phyloP scores from a whole-genome alignment of 2,888 invertebrate species.

The Atethmia centrago region DNA sequence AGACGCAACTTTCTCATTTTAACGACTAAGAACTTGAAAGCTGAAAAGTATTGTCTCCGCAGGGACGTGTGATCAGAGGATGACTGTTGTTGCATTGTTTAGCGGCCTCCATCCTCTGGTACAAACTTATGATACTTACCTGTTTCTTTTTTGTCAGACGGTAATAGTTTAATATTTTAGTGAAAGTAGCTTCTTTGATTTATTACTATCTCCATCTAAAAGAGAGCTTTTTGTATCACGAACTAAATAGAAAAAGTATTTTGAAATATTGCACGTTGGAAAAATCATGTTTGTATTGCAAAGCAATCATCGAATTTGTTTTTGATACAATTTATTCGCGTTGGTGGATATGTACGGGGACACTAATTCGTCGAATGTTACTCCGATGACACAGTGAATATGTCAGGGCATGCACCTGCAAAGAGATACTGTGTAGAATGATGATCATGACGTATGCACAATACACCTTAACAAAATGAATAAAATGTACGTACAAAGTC shows the following conservation, averaged over 20 bases:
- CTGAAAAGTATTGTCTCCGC: constrained; percentile 21
- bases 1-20: not conserved
- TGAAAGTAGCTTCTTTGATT: not conserved
- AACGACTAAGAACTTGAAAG: constrained; percentile 5
- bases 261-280: not conserved
- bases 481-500: not conserved
- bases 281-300: constrained; percentile 6
- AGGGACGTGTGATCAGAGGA: not conserved
- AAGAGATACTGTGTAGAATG: not conserved
- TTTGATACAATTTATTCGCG: constrained; percentile 3
- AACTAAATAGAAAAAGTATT: not conserved
- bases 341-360: not conserved
- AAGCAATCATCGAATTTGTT: constrained; percentile 9
- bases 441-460: not conserved
- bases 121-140: not conserved
- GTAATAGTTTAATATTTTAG: not conserved
- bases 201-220: not conserved
- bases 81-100: not conserved
- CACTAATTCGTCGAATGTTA: not conserved
- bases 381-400: not conserved
- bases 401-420: not conserved
- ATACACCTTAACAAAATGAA: not conserved
- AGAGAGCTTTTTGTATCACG: not conserved
- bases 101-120: not conserved
- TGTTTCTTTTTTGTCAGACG: not conserved